A percentile compares a stretch with the other conserved stretches of the same genome.
These are phyloP conservation scores for Saccopteryx leptura DNA, from an alignment of 2,113 vertebrate genomes.

Conservation along the genomic window DNA sequence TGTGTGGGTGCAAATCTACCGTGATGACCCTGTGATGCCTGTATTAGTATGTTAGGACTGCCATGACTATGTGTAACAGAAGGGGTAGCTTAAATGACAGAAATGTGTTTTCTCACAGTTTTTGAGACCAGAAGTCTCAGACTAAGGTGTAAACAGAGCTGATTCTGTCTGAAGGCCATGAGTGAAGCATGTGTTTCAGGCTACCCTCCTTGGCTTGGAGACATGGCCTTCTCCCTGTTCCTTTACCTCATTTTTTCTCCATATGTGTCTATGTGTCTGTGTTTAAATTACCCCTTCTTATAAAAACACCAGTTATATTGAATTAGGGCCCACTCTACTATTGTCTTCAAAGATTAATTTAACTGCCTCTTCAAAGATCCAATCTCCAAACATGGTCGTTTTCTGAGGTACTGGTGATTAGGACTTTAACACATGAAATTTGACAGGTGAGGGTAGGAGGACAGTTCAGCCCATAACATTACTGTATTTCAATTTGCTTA, in stretches of 20 bases:
- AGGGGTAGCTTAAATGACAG: background rate
- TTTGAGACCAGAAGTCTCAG: background rate
- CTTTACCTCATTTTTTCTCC: background rate
- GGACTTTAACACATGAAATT: background rate
- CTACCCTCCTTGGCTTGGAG: background rate
- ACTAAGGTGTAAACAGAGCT: background rate
- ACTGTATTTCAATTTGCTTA: background rate
- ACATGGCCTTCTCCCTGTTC: background rate
- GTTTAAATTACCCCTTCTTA: background rate
- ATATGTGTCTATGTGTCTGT: background rate
- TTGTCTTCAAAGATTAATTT: background rate
- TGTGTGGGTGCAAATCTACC: background rate
- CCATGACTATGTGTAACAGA: background rate
- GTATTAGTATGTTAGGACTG: background rate
- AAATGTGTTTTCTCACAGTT: background rate
- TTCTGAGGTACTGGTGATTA: background rate
- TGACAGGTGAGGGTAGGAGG: no score
- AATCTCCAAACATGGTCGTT: background rate
- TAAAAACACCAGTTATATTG: background rate
- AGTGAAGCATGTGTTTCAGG: background rate
- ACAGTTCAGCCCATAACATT: background rate
- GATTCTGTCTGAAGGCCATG: background rate
- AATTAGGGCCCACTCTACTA: background rate
- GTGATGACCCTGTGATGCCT: background rate
- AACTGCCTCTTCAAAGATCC: background rate